Percentiles rank a stretch among this genome's conserved stretches.
phyloP scores from a whole-genome alignment of 2,888 invertebrate species.

The Nebria salina region DNA sequence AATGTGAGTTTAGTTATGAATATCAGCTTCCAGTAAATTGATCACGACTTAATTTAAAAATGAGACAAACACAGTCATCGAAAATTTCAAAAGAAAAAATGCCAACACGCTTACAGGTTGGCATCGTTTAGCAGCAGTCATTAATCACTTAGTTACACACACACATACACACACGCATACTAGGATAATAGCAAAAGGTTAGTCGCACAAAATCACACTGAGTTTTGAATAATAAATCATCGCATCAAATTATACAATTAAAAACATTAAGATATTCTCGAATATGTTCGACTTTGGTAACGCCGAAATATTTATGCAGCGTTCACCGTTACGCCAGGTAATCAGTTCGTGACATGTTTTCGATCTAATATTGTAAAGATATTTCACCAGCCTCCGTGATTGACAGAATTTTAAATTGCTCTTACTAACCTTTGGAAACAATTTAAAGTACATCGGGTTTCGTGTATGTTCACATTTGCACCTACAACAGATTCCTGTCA shows the following conservation, averaged over 20 bases:
- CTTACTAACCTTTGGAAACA: neutral
- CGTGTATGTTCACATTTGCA: neutral
- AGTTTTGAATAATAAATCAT: neutral
- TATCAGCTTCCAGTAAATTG: neutral
- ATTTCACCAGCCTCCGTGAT: neutral
- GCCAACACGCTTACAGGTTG: neutral
- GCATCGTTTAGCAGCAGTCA: neutral
- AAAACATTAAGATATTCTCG: neutral
- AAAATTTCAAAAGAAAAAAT: neutral
- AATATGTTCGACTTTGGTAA: neutral
- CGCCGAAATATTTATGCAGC: neutral
- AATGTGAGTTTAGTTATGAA: neutral
- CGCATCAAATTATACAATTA: neutral
- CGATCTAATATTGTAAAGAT: conserved; percentile 3
- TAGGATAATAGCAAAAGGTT: neutral
- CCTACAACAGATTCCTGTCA: neutral
- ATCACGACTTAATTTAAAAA: neutral
- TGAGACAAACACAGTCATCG: neutral
- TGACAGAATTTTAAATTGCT: conserved; percentile 1
- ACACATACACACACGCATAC: neutral
- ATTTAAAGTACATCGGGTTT: neutral
- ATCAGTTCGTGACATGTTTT: conserved; percentile 13
- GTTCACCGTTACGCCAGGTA: neutral
- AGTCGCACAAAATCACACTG: conserved; percentile 1
- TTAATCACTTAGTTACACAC: conserved; percentile 1